Evolutionary conservation across 2,888 invertebrate genomes (phyloP), one percentile per base, ranked within the genome.

Genomic region (Tetheella fluctuosa): DNA sequence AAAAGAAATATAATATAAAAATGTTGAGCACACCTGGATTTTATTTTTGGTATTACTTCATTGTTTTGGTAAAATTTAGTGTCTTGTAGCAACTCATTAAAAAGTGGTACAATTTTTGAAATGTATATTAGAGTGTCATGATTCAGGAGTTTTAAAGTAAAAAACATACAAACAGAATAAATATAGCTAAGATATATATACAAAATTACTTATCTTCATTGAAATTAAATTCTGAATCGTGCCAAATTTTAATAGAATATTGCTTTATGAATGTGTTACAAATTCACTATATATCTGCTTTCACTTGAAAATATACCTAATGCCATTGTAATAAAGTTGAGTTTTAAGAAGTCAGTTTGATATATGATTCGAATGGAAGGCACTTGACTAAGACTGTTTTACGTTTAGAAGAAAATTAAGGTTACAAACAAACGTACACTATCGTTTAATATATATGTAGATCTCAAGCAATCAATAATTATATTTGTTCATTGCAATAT

Each of bases 1-100:
- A 48, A 34, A 34, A 34, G 2, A 48, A 48, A 48, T 48, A 48
- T 10, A 48, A 48, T 48, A 48, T 20, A 48, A 48, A 37, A 48
- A 48, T 48, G 48, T 48, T 48, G 2, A 48, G 10, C 20, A 48
- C 48, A 20, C 6, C 48, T 17, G 48, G 48, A 48, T 48, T 48
- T 48, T 48, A 48, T 20, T 48, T 48, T 20, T 48, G 17, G 17
- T 48, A 20, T 39, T 7, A 6, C n/a, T n/a, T 39, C 37, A 37
- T 37, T n/a, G 13, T 3, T 37, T 37, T 15, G 13, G 13, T 15
- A n/a, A 42, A 42, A 20, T 10, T 20, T n/a, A 13, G 34, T 13
- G 17, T 20, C 8, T n/a, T 4, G 4, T 48, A 10, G 42, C 1
- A 20, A 48, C 17, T 48, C 20, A 48, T 20, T 42, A n/a, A 10